Conservation (phyloP, 1,140 invertebrate species). For the Cherax quadricarinatus region DNA sequence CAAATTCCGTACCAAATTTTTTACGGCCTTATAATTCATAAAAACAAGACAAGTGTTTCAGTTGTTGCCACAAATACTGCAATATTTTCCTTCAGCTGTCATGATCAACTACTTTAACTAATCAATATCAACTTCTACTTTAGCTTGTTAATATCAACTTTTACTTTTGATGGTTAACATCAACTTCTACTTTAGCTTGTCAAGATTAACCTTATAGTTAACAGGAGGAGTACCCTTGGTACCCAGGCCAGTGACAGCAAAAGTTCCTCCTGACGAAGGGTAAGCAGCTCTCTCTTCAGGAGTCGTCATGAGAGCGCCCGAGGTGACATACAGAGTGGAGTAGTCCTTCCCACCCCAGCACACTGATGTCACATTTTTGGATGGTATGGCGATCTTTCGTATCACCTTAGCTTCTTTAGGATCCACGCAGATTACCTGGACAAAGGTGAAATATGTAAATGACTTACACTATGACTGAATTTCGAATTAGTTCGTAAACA, state of each 20-base stretch:
- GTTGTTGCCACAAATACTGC: too few species aligned
- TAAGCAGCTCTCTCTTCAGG: constrained; percentile 80
- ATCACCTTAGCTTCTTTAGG: constrained; percentile 78
- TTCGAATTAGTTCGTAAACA: too few species aligned
- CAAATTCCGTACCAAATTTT: too few species aligned
- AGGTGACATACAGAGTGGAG: constrained; percentile 87
- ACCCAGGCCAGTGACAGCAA: constrained; percentile 83
- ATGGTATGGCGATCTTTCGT: constrained; percentile 82
- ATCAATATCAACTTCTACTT: too few species aligned
- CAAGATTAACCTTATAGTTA: constrained; percentile 30
- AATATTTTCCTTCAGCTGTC: too few species aligned
- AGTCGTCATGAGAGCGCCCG: constrained; percentile 78
- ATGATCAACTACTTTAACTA: too few species aligned
- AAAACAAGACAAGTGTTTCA: too few species aligned
- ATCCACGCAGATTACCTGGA: constrained; percentile 80
- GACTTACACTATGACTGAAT: too few species aligned
- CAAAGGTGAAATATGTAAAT: constrained; percentile 13
- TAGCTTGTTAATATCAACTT: too few species aligned
- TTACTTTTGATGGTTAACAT: too few species aligned
- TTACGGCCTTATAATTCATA: too few species aligned
- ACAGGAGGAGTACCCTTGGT: constrained; percentile 78
- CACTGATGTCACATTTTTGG: constrained; percentile 85
- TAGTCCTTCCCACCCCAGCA: constrained; percentile 87
- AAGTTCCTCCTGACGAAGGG: constrained; percentile 84
- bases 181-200: constrained; percentile 23